Evolutionary conservation across 2,797 vertebrate genomes (phyloP).

Genomic region (Heterohyrax brucei): DNA sequence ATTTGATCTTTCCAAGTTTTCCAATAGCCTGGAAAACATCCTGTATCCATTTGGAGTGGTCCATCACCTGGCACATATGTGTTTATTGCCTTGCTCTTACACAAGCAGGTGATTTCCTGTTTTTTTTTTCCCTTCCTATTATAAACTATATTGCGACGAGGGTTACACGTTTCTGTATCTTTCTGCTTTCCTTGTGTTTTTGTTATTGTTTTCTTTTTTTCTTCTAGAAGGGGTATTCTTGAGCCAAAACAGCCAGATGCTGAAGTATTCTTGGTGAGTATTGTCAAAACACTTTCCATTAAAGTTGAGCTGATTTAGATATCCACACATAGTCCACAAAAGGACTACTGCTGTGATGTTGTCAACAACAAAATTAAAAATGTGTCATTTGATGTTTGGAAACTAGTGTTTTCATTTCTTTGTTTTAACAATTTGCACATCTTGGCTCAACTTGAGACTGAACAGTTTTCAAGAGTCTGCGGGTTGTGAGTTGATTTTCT

Average conservation of each 20-base stretch:
- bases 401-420: rapidly evolving
- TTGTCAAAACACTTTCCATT: rapidly evolving
- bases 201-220: background rate
- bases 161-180: background rate
- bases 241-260: background rate
- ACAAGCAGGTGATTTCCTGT: background rate
- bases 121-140: too few relatives aligned
- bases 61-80: rapidly evolving
- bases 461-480: rapidly evolving
- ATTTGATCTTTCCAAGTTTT: rapidly evolving
- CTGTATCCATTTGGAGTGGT: background rate
- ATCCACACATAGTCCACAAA: rapidly evolving
- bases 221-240: background rate
- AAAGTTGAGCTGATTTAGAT: rapidly evolving
- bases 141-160: background rate
- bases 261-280: background rate
- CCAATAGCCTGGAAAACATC: rapidly evolving
- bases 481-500: background rate
- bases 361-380: rapidly evolving
- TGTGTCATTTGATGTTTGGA: rapidly evolving
- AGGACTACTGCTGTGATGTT: rapidly evolving
- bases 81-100: rapidly evolving
- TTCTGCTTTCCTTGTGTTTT: background rate
- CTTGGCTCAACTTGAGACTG: background rate
- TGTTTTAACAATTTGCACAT: background rate